Conservation (phyloP, 2,888 invertebrate genomes). For the Metacarcinus magister region DNA sequence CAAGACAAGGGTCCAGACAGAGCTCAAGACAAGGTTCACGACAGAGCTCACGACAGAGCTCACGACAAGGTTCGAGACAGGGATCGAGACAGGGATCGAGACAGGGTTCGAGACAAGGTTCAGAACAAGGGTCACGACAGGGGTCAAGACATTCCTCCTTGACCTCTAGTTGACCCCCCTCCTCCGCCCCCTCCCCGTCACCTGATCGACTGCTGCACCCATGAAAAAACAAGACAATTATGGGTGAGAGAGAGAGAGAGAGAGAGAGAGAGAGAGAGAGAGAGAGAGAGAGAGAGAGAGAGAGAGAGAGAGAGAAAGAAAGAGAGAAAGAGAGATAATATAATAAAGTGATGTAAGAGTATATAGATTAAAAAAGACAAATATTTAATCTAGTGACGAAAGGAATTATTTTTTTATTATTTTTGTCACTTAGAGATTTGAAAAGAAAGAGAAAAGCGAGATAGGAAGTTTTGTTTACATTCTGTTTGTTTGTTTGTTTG, state of each 20-base stretch:
- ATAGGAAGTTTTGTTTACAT: too few relatives aligned
- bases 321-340: neutral
- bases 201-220: neutral
- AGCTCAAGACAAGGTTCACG: neutral
- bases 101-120: neutral
- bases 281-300: neutral
- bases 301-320: too few relatives aligned
- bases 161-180: neutral
- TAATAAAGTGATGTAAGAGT: too few relatives aligned
- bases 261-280: conserved; percentile 26
- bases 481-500: too few relatives aligned
- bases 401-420: too few relatives aligned
- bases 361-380: too few relatives aligned
- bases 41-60: conserved; percentile 1
- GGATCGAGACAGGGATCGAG: neutral
- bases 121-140: conserved; percentile 1
- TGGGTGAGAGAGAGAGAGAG: conserved; percentile 26
- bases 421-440: too few relatives aligned
- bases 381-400: too few relatives aligned
- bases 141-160: neutral
- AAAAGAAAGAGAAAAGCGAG: too few relatives aligned
- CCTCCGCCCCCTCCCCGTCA: neutral
- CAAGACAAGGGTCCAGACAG: neutral
- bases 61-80: neutral
- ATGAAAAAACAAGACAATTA: neutral